A percentile compares a stretch with the other conserved stretches of the same genome.
Evolutionary conservation across 2,888 invertebrate genomes (phyloP).

Genomic region (Tineola bisselliella): DNA sequence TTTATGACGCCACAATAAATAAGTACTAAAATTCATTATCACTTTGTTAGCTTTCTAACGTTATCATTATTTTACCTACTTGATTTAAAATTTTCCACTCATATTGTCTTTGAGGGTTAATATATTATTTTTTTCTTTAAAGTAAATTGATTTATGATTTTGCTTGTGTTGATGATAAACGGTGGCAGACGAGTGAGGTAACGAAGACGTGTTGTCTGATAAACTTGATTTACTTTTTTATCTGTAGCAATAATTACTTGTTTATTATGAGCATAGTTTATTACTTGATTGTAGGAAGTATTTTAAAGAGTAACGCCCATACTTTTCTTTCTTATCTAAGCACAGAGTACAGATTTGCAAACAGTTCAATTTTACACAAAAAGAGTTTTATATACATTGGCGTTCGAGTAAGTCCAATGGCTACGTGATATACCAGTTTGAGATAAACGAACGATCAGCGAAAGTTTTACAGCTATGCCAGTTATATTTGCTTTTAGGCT

Average conservation of each 20-base stretch:
- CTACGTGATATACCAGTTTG: neutral
- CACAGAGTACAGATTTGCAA: neutral
- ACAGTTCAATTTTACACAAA: neutral
- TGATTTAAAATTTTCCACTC: neutral
- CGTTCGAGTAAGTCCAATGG: neutral
- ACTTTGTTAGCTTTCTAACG: conserved; percentile 5
- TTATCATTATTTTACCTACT: neutral
- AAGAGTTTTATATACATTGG: neutral
- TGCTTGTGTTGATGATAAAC: conserved; percentile 41
- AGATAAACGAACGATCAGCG: neutral
- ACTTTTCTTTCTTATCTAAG: neutral
- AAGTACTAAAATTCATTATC: neutral
- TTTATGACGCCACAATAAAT: conserved; percentile 5
- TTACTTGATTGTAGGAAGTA: neutral
- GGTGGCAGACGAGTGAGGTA: conserved; percentile 23
- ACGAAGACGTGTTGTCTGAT: conserved; percentile 9
- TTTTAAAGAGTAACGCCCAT: neutral
- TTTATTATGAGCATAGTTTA: neutral
- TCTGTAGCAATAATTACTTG: neutral
- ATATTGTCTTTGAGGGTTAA: neutral
- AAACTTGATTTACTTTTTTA: conserved; percentile 8
- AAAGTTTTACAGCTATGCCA: neutral
- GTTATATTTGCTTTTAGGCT: neutral
- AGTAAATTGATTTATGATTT: conserved; percentile 47
- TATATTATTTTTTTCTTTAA: neutral